Evolutionary conservation across 2,797 vertebrate species (phyloP).

Genomic region (Rhincodon typus): DNA sequence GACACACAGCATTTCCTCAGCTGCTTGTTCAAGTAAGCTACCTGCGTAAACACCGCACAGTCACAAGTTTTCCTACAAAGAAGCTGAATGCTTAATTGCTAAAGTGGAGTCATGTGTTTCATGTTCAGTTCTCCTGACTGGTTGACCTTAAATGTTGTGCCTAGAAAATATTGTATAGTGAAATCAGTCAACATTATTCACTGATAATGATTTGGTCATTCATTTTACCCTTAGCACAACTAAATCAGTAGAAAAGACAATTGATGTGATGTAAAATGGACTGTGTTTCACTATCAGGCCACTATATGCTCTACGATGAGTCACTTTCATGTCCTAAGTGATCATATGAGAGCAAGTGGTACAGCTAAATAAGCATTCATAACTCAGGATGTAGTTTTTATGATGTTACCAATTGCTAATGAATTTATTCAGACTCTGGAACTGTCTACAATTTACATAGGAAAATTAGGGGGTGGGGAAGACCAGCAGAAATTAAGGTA

Average conservation of each 20-base stretch:
- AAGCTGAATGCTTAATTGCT: background rate
- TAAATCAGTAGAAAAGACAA: background rate
- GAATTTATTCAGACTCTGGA: too few species aligned
- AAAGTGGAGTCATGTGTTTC: background rate
- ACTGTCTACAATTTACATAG: background rate
- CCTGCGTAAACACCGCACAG: background rate
- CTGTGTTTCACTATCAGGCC: background rate
- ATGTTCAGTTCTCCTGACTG: background rate
- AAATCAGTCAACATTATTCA: background rate
- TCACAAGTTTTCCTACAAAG: background rate
- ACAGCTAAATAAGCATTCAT: background rate
- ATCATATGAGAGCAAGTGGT: background rate
- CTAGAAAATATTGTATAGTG: background rate
- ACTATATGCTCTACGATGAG: background rate
- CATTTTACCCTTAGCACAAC: background rate
- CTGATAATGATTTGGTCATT: too few species aligned
- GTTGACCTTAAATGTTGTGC: background rate
- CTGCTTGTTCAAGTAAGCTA: background rate
- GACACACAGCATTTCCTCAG: background rate
- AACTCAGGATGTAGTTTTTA: background rate
- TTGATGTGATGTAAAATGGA: background rate
- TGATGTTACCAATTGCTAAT: background rate
- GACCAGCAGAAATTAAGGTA: background rate
- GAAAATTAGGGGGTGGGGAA: background rate
- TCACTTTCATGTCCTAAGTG: background rate